Evolutionary conservation across 2,888 invertebrate genomes (phyloP).

Genomic region (Dryomyza anilis): DNA sequence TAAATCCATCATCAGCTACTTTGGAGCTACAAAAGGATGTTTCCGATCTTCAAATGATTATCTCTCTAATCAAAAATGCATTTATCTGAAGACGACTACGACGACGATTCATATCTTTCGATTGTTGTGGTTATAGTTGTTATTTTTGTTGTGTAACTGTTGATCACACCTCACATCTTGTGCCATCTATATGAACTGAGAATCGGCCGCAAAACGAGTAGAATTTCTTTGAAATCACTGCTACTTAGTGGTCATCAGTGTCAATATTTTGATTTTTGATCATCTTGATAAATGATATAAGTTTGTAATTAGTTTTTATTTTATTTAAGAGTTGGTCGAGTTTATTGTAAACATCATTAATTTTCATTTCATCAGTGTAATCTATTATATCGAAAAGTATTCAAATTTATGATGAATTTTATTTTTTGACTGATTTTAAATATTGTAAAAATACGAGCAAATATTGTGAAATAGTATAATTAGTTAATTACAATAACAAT

Average conservation of each 20-base stretch:
- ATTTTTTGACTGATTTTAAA: no score
- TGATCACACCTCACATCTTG: neutral
- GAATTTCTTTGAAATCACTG: neutral
- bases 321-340: no score
- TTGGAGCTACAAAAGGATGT: neutral
- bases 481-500: no score
- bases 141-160: neutral
- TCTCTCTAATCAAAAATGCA: slow-evolving; percentile 46
- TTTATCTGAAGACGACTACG: slow-evolving; percentile 55
- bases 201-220: neutral
- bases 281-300: slow-evolving; percentile 4
- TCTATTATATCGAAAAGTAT: no score
- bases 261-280: slow-evolving; percentile 48
- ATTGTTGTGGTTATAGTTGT: neutral
- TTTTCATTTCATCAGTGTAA: no score
- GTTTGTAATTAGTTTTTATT: no score
- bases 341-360: no score
- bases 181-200: neutral
- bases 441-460: no score
- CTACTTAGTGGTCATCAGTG: slow-evolving; percentile 35
- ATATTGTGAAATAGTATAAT: no score
- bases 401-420: no score
- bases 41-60: slow-evolving; percentile 15
- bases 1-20: slow-evolving; percentile 37
- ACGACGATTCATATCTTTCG: neutral